Evolutionary conservation across 2,113 vertebrate species (phyloP), one percentile per base, ranked within the genome.

Genomic region (Chloropsis hardwickii): DNA sequence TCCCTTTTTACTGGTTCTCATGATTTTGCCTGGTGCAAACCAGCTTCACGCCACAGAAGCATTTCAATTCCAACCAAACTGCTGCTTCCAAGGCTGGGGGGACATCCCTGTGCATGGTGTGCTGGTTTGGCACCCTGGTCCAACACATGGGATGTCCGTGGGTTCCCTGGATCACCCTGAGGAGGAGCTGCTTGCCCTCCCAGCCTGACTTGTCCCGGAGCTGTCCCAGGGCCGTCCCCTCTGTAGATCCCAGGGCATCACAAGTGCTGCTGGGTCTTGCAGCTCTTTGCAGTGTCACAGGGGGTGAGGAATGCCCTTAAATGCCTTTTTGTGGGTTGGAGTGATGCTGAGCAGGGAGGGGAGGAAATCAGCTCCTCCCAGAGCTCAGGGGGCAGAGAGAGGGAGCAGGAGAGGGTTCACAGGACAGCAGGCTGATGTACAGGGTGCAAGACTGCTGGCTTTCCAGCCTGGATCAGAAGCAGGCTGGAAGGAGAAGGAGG

Each of bases 111-210:
- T 3, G 6, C 35, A 6, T 60, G 24, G 35, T 27, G 58, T 39
- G 58, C 24, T 19, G 35, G 58, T 60, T 60, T 39, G 37, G 25
- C 35, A 60, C 11, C 24, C 37, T 21, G 40, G 4, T 22, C 47
- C 6, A 22, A 12, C 24, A 21, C 1, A 0, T 1, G 1, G 77
- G n/a, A 16, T 65, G 31, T 39, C 61, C 0, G 0, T 1, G 12
- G 45, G 20, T 27, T 56, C 48, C 44, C 23, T 3, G 2, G 29
- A 19, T 27, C 66, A 37, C 28, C 16, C 1, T 3, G 5, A 66
- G 33, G 5, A 66, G 33, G 28, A 78, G 27, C 23, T n/a, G n/a
- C n/a, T n/a, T n/a, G n/a, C n/a, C n/a, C n/a, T n/a, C n/a, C n/a
- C n/a, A n/a, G n/a, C n/a, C n/a, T n/a, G n/a, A n/a, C n/a, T n/a